Evolutionary conservation across 37 sponge, comb jelly and placozoan species (phyloP).

Genomic region (Haliclona indistincta): DNA sequence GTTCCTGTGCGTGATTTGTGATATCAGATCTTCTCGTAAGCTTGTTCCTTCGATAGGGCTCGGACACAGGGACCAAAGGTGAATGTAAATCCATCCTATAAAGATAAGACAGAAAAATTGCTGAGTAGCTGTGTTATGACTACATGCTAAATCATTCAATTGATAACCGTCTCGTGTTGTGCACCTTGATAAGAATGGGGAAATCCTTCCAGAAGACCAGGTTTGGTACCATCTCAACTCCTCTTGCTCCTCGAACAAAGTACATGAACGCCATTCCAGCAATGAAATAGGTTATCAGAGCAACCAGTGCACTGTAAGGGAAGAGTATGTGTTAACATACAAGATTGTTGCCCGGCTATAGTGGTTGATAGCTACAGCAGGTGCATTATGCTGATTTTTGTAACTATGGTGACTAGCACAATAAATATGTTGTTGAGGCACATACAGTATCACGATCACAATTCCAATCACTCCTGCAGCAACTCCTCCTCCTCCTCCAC

Average conservation of each 20-base stretch:
- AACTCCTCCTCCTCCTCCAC: not conserved
- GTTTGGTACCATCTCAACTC: slow-evolving; percentile 25
- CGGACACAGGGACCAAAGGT: not conserved
- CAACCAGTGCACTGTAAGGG: slow-evolving; percentile 2
- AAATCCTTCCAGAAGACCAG: slow-evolving; percentile 18
- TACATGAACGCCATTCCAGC: not conserved
- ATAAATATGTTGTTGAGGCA: not conserved
- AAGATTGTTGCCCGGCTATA: too few species aligned
- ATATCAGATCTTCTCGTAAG: slow-evolving; percentile 3
- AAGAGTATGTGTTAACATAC: too few species aligned
- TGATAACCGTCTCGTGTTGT: not conserved
- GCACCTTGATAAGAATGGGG: slow-evolving; percentile 16
- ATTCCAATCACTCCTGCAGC: not conserved
- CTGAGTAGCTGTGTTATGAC: too few species aligned
- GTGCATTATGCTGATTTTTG: too few species aligned
- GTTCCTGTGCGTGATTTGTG: not conserved
- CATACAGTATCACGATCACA: not conserved
- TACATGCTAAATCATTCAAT: not conserved
- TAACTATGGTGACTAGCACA: not conserved
- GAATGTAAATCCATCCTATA: slow-evolving; percentile 5
- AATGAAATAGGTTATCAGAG: slow-evolving; percentile 5
- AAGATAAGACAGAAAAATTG: not conserved
- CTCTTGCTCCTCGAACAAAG: slow-evolving; percentile 19
- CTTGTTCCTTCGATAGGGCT: not conserved
- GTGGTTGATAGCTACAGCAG: too few species aligned